These are phyloP conservation scores for Forbesichthys agassizii DNA, from an alignment of 2,113 vertebrate genomes.

Conservation along the genomic window DNA sequence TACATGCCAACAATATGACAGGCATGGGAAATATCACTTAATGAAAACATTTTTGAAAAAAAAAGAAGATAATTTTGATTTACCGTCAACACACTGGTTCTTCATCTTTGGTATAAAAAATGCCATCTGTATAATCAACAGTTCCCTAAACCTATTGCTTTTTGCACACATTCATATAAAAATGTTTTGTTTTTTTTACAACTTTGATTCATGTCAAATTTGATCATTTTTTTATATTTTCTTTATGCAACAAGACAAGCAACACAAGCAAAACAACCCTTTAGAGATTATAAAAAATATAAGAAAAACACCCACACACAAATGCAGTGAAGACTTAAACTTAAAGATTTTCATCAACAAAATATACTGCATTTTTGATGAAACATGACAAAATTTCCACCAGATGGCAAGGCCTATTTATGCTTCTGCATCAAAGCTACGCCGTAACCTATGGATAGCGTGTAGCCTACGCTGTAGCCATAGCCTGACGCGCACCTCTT, in stretches of 20 bases:
- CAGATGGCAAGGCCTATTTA: conserved; percentile 48
- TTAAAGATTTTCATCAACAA: conserved; percentile 82
- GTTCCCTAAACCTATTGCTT: conserved; percentile 97
- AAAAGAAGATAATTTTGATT: conserved; percentile 57
- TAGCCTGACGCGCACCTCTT: too few species aligned
- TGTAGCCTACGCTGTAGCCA: too few species aligned
- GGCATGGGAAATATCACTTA: conserved; percentile 44
- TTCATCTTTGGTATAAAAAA: conserved; percentile 99
- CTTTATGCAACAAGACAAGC: conserved; percentile 91
- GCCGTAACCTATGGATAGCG: too few species aligned
- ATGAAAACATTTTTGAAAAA: conserved; percentile 28
- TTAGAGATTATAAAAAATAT: conserved; percentile 79
- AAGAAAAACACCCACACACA: conserved; percentile 66
- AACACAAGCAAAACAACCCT: conserved; percentile 89
- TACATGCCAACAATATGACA: conserved; percentile 69
- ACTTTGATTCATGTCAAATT: conserved; percentile 65
- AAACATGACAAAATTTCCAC: conserved; percentile 80
- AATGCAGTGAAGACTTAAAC: conserved; percentile 84
- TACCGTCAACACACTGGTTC: conserved; percentile 76
- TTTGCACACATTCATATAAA: conserved; percentile 79
- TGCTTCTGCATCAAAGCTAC: too few species aligned
- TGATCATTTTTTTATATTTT: conserved; percentile 69
- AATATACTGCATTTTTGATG: conserved; percentile 84
- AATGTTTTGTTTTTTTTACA: conserved; percentile 67
- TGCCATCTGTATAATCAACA: conserved; percentile 95